phyloP scores from a whole-genome alignment of 2,113 vertebrate genomes.

The Chunga burmeisteri region DNA sequence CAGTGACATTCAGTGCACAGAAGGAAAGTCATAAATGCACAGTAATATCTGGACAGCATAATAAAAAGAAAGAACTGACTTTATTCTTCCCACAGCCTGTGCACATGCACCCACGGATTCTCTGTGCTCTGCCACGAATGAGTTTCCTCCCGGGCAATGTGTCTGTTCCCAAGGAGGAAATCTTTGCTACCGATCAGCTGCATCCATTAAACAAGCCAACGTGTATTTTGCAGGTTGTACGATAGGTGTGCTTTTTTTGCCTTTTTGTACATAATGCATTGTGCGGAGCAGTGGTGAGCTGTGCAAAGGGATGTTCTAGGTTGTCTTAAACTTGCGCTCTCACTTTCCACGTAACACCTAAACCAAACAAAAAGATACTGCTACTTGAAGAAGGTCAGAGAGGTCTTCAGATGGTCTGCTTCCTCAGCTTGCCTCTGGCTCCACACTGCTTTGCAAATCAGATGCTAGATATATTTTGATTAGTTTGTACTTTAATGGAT shows the following conservation, averaged over 20 bases:
- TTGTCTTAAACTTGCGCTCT: constrained; percentile 24
- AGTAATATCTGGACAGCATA: not conserved
- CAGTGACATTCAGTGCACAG: not conserved
- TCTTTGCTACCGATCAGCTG: not conserved
- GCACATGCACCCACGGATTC: not conserved
- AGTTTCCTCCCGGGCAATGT: not conserved
- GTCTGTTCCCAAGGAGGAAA: not conserved
- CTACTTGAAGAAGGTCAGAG: constrained; percentile 48
- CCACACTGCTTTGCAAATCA: constrained; percentile 72
- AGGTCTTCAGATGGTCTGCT: constrained; percentile 54
- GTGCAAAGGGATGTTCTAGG: constrained; percentile 11
- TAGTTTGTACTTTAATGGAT: constrained; percentile 83
- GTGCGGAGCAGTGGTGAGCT: not conserved
- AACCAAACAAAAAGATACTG: constrained; percentile 65
- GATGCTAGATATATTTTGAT: constrained; percentile 80
- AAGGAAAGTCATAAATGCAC: not conserved
- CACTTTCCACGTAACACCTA: not conserved
- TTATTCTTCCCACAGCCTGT: not conserved
- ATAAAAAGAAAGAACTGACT: not conserved
- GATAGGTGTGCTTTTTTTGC: accelerated
- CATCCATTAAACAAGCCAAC: not conserved
- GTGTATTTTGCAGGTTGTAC: not conserved
- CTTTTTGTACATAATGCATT: not conserved
- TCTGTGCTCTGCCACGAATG: not conserved
- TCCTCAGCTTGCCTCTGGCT: constrained; percentile 65